phyloP scores from a whole-genome alignment of 2,888 invertebrate genomes.

The Epinotia nisella region DNA sequence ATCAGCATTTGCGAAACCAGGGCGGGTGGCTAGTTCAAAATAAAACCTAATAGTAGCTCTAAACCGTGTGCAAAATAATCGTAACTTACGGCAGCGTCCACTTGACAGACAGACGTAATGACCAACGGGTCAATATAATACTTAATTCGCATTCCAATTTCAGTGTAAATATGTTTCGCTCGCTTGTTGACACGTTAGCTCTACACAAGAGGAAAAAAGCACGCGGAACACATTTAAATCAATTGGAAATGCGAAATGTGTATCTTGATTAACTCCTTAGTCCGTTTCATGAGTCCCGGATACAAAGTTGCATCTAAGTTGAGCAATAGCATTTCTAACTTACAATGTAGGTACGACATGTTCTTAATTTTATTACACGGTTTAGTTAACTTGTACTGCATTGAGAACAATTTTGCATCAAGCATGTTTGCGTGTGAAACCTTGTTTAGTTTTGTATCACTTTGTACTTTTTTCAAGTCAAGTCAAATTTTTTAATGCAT shows the following conservation, averaged over 20 bases:
- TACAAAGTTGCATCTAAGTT: conserved; percentile 33
- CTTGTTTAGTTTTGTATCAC: conserved; percentile 21
- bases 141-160: background rate
- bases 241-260: background rate
- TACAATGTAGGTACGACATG: background rate
- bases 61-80: conserved; percentile 21
- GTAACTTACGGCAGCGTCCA: conserved; percentile 21
- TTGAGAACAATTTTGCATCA: conserved; percentile 30
- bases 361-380: conserved; percentile 42
- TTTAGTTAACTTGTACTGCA: conserved; percentile 37
- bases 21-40: too few relatives aligned
- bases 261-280: background rate
- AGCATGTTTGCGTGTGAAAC: conserved; percentile 16
- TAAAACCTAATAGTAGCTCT: conserved; percentile 2
- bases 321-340: background rate
- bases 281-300: conserved; percentile 25
- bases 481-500: too few relatives aligned
- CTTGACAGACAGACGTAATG: conserved; percentile 37
- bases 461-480: too few relatives aligned
- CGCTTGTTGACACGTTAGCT: background rate
- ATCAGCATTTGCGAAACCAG: too few relatives aligned
- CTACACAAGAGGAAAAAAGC: too few relatives aligned
- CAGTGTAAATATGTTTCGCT: background rate
- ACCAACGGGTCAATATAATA: conserved; percentile 2
- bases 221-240: background rate